These are phyloP conservation scores for Proisotoma minuta DNA, from an alignment of 2,888 invertebrate species.

Conservation along the genomic window DNA sequence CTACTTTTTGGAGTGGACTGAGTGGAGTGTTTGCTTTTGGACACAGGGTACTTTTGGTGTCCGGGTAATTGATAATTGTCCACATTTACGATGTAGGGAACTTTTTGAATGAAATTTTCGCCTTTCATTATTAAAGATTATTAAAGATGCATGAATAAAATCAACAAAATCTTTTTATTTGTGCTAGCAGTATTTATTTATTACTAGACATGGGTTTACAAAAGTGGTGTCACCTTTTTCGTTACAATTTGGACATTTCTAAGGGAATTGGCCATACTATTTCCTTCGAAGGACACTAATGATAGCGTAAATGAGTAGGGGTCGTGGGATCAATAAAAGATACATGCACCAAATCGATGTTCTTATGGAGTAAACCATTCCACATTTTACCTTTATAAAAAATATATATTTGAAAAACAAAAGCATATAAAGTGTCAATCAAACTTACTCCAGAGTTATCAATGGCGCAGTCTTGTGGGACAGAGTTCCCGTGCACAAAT, in stretches of 20 bases:
- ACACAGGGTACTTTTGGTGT: no score
- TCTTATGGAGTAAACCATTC: constrained; percentile 2
- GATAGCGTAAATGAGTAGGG: constrained; percentile 3
- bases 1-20: background rate
- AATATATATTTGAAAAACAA: background rate
- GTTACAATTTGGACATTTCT: no score
- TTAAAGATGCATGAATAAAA: no score
- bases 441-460: constrained; percentile 2
- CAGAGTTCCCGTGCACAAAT: background rate
- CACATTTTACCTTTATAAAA: constrained; percentile 4
- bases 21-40: background rate
- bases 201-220: no score
- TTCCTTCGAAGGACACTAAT: background rate
- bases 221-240: no score
- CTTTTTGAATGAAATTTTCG: no score
- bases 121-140: no score
- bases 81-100: background rate
- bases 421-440: background rate
- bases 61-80: no score
- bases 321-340: background rate
- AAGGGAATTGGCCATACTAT: no score
- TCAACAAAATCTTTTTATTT: no score
- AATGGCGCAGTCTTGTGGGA: background rate
- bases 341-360: constrained; percentile 12
- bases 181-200: no score